A percentile compares a stretch with the other conserved stretches of the same genome.
Conservation (phyloP, 2,888 invertebrate species). For the Andrena praecox region DNA sequence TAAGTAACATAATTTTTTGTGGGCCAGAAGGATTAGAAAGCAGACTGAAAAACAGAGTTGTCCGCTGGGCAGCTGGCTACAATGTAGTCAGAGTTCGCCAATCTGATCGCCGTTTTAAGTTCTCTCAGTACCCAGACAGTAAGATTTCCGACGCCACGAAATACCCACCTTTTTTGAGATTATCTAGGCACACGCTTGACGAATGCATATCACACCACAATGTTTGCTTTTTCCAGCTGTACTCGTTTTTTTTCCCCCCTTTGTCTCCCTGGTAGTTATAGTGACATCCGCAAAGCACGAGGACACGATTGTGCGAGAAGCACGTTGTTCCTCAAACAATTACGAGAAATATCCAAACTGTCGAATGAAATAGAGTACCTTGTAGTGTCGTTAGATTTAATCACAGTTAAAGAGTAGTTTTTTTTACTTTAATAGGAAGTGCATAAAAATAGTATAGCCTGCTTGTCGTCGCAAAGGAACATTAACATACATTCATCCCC, state of each 20-base stretch:
- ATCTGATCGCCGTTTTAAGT: slow-evolving; percentile 84
- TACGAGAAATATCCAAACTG: not conserved
- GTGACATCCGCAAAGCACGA: slow-evolving; percentile 37
- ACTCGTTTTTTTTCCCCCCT: slow-evolving; percentile 30
- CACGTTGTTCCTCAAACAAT: not conserved
- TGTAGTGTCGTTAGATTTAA: slow-evolving; percentile 1
- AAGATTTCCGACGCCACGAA: slow-evolving; percentile 76
- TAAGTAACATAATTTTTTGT: slow-evolving; percentile 73
- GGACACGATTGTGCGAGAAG: not conserved
- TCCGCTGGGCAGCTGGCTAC: slow-evolving; percentile 84
- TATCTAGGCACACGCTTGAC: slow-evolving; percentile 70
- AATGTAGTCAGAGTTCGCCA: slow-evolving; percentile 84
- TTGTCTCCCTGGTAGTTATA: slow-evolving; percentile 42
- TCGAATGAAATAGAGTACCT: not conserved
- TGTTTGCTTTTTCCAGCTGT: slow-evolving; percentile 65
- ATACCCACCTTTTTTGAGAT: slow-evolving; percentile 63
- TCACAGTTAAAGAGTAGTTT: not conserved
- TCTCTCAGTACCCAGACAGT: slow-evolving; percentile 84
- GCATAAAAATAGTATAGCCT: not conserved
- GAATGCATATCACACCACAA: slow-evolving; percentile 70
- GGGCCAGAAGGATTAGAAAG: slow-evolving; percentile 79
- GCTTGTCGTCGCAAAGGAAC: not conserved
- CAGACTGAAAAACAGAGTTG: slow-evolving; percentile 81
- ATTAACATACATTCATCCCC: slow-evolving; percentile 11
- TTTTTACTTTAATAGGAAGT: not conserved